These are phyloP conservation scores for Bombyx huttoni DNA, from an alignment of 2,888 invertebrate genomes.

Conservation along the genomic window DNA sequence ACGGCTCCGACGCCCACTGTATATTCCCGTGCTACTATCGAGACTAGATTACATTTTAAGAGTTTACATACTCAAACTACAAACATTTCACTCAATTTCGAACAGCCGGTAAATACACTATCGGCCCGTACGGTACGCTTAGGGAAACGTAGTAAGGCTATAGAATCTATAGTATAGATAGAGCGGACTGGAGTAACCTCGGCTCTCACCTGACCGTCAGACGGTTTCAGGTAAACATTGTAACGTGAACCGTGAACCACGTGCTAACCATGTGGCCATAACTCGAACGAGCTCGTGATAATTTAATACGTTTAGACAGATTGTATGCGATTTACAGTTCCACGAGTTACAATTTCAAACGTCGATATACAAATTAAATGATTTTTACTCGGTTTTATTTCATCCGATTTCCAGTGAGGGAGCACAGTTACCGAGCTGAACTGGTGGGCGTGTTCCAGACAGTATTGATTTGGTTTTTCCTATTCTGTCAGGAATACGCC, in stretches of 20 bases:
- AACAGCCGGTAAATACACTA: slow-evolving; percentile 13
- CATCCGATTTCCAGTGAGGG: slow-evolving; percentile 66
- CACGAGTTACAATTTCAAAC: slow-evolving; percentile 20
- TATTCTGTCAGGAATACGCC: slow-evolving; percentile 37
- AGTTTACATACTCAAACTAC: slow-evolving; percentile 20
- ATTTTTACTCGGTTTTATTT: slow-evolving; percentile 67
- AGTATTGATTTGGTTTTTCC: slow-evolving; percentile 65
- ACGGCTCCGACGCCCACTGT: slow-evolving; percentile 39
- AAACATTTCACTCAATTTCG: slow-evolving; percentile 27
- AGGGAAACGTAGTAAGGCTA: slow-evolving; percentile 17
- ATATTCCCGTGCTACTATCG: slow-evolving; percentile 40
- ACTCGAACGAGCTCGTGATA: not conserved
- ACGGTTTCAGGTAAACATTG: slow-evolving; percentile 66
- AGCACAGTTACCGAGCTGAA: slow-evolving; percentile 66
- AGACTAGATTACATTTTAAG: slow-evolving; percentile 40
- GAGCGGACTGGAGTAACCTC: slow-evolving; percentile 24
- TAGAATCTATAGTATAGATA: no score
- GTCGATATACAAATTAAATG: slow-evolving; percentile 51
- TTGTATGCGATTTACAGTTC: not conserved
- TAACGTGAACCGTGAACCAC: slow-evolving; percentile 57
- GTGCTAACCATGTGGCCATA: slow-evolving; percentile 53
- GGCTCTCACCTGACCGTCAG: slow-evolving; percentile 59
- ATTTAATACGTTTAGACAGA: not conserved
- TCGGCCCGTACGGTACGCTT: slow-evolving; percentile 15
- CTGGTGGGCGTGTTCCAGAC: slow-evolving; percentile 67